These are phyloP conservation scores for Wasmannia auropunctata DNA, from an alignment of 1,140 invertebrate genomes.

Conservation along the genomic window DNA sequence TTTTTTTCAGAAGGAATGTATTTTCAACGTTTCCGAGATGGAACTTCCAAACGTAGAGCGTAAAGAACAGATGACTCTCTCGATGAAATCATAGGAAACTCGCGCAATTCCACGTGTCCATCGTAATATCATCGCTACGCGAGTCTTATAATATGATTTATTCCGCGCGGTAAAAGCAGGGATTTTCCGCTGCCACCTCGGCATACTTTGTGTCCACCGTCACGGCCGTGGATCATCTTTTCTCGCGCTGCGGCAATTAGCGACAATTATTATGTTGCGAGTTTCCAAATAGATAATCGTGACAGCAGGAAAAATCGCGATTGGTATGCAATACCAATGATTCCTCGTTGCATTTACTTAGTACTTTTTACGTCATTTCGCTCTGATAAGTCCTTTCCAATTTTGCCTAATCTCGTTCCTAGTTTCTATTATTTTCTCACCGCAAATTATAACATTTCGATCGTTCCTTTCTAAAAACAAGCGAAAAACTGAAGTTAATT, in stretches of 20 bases:
- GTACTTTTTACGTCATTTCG: neutral
- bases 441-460: no score
- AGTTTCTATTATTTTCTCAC: neutral
- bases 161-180: constrained; percentile 62
- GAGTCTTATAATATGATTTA: constrained; percentile 54
- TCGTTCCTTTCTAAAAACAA: neutral
- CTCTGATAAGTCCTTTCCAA: neutral
- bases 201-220: constrained; percentile 18
- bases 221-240: constrained; percentile 18
- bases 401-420: neutral
- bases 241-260: neutral
- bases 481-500: neutral
- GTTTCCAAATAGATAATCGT: constrained; percentile 2
- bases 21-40: neutral
- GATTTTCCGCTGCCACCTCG: constrained; percentile 61
- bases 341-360: neutral
- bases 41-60: constrained; percentile 30
- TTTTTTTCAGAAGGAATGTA: neutral
- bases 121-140: constrained; percentile 21
- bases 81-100: constrained; percentile 71
- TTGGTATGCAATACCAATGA: neutral
- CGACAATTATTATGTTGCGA: neutral
- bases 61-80: neutral
- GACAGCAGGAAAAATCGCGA: neutral
- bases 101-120: constrained; percentile 51